Evolutionary conservation across 2,888 invertebrate genomes (phyloP).

Genomic region (Eumerus sabulonum): DNA sequence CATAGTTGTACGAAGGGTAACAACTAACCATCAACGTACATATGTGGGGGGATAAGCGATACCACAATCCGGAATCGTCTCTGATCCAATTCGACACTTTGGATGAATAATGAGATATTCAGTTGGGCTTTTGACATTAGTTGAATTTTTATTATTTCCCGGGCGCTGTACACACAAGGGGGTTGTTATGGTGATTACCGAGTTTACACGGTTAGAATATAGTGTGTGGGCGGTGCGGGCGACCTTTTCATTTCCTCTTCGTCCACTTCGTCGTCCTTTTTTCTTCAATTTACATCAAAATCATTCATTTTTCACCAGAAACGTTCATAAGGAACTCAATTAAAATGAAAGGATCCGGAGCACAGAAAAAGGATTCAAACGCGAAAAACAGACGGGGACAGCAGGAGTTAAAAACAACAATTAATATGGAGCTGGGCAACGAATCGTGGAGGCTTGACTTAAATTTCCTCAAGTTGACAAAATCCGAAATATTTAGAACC

Average conservation of each 20-base stretch:
- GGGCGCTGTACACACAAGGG: slow-evolving; percentile 46
- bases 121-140: slow-evolving; percentile 4
- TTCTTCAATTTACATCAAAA: neutral
- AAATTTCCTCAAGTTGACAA: too few species aligned
- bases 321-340: too few species aligned
- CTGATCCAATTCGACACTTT: too few species aligned
- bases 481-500: slow-evolving; percentile 47
- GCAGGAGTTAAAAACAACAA: neutral
- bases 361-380: slow-evolving; percentile 1
- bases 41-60: too few species aligned
- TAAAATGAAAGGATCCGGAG: too few species aligned
- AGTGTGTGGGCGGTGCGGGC: too few species aligned
- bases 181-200: slow-evolving; percentile 56
- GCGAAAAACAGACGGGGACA: neutral
- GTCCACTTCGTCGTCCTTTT: neutral
- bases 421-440: neutral
- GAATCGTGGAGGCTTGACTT: slow-evolving; percentile 1
- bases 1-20: too few species aligned
- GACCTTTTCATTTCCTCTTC: neutral
- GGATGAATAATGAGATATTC: too few species aligned
- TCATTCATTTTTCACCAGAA: neutral
- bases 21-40: too few species aligned
- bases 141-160: slow-evolving; percentile 32
- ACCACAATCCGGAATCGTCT: too few species aligned
- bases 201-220: neutral